Conservation (phyloP, 2,888 invertebrate species). For the Heliconius cydno region DNA sequence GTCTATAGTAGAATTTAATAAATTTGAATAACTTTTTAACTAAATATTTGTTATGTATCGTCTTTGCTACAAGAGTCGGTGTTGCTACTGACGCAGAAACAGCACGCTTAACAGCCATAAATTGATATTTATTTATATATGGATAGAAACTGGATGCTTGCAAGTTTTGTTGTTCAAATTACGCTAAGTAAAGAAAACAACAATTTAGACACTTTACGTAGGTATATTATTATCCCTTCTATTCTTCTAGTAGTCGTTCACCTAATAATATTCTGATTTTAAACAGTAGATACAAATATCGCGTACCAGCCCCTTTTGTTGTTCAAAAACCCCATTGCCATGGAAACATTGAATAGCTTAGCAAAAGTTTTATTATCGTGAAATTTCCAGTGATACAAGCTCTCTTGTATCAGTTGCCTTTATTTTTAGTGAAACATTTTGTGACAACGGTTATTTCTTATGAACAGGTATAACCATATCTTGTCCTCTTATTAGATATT, state of each 20-base stretch:
- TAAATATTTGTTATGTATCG: not conserved
- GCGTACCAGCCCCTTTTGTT: constrained; percentile 57
- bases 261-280: not conserved
- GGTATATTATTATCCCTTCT: not conserved
- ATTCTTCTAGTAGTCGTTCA: not conserved
- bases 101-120: not conserved
- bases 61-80: not conserved
- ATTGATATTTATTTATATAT: not conserved
- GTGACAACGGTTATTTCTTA: not conserved
- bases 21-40: not conserved
- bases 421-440: not conserved
- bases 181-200: too few species aligned
- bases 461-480: not conserved
- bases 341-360: constrained; percentile 78
- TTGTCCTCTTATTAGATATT: not conserved
- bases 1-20: not conserved
- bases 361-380: constrained; percentile 43
- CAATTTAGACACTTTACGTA: too few species aligned
- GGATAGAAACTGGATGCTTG: not conserved
- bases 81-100: not conserved
- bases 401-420: not conserved
- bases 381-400: not conserved
- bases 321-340: constrained; percentile 65
- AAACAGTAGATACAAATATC: not conserved
- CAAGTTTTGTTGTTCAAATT: not conserved